phyloP scores from a whole-genome alignment of 23 tunicate species.

The Ciona savignyi region DNA sequence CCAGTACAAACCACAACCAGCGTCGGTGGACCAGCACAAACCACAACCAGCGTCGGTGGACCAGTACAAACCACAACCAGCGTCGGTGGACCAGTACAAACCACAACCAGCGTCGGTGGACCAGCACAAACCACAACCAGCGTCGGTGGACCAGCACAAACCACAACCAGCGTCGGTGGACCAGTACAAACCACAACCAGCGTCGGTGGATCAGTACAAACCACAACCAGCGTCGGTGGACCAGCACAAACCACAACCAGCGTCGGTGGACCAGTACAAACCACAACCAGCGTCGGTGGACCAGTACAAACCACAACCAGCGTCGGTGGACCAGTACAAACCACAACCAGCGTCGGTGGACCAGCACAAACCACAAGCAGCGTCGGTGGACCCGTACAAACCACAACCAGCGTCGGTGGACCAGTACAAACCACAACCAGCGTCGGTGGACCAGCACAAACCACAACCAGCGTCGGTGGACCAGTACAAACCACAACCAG shows the following conservation, averaged over 20 bases:
- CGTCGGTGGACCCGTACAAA: slow-evolving; percentile 3
- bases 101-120: slow-evolving; percentile 17
- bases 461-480: slow-evolving; percentile 15
- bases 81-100: slow-evolving; percentile 8
- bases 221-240: slow-evolving; percentile 15
- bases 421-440: slow-evolving; percentile 1
- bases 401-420: slow-evolving; percentile 4
- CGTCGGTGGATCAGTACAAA: slow-evolving; percentile 7
- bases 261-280: not conserved
- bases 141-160: slow-evolving; percentile 6
- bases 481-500: slow-evolving; percentile 1
- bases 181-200: slow-evolving; percentile 1
- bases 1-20: slow-evolving; percentile 1
- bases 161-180: slow-evolving; percentile 15
- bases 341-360: slow-evolving; percentile 17
- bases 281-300: slow-evolving; percentile 6
- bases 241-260: slow-evolving; percentile 3
- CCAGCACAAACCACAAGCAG: slow-evolving; percentile 7
- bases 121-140: slow-evolving; percentile 3
- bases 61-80: slow-evolving; percentile 1
- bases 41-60: slow-evolving; percentile 17
- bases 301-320: not conserved
- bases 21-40: slow-evolving; percentile 8
- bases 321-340: slow-evolving; percentile 11
- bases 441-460: slow-evolving; percentile 8